phyloP scores from a whole-genome alignment of 2,113 vertebrate species.

The rat (Rattus norvegicus) region GRCr8 NC_086022.1:18159001-18159500 shows the following conservation, averaged over 20 bases:
- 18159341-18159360: neutral
- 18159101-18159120: neutral
- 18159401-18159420: neutral
- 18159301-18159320: neutral
- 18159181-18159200: neutral
- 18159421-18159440: neutral
- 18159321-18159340: neutral
- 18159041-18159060: neutral
- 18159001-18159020: neutral
- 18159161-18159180: slow-evolving; percentile 4
- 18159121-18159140: neutral
- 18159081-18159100: neutral
- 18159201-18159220: too few relatives aligned
- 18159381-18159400: neutral
- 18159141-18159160: neutral
- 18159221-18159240: neutral
- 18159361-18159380: neutral
- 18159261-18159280: neutral
- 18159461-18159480: neutral
- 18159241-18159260: neutral
- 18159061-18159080: neutral
- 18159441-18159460: neutral
- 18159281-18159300: neutral
- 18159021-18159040: neutral
- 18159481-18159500: neutral